Conservation (phyloP, 2,888 invertebrate species). For the Apeira syringaria region DNA sequence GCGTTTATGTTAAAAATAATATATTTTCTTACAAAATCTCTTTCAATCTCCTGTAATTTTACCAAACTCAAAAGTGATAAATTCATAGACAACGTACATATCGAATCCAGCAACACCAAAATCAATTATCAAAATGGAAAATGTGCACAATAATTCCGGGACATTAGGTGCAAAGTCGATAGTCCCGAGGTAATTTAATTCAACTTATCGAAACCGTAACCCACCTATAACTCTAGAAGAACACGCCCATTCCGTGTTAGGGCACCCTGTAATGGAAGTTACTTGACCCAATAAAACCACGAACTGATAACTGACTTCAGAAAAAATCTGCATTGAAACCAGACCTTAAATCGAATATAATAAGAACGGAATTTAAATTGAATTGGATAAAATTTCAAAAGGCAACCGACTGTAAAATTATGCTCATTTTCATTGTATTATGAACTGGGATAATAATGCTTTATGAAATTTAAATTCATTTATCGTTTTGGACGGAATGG, state of each 20-base stretch:
- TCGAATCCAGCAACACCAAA: neutral
- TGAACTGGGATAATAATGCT: slow-evolving; percentile 11
- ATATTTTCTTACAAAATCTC: no score
- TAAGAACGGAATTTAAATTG: slow-evolving; percentile 15
- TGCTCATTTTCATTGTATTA: slow-evolving; percentile 17
- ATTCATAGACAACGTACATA: no score
- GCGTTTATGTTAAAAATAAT: no score
- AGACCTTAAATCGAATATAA: slow-evolving; percentile 12
- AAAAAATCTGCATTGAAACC: slow-evolving; percentile 13
- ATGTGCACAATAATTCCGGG: slow-evolving; percentile 6
- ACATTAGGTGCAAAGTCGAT: slow-evolving; percentile 18
- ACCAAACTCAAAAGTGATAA: no score
- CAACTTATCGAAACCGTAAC: slow-evolving; percentile 44
- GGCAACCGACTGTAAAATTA: slow-evolving; percentile 16
- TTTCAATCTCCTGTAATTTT: no score
- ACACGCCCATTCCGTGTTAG: slow-evolving; percentile 65
- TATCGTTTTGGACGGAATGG: slow-evolving; percentile 17
- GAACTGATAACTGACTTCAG: slow-evolving; percentile 24
- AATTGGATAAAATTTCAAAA: slow-evolving; percentile 11
- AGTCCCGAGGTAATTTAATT: slow-evolving; percentile 36
- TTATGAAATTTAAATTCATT: slow-evolving; percentile 20
- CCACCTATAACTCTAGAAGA: slow-evolving; percentile 40
- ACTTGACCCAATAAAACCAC: slow-evolving; percentile 50
- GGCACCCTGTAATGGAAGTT: slow-evolving; percentile 52
- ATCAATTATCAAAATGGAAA: slow-evolving; percentile 8